phyloP scores from a whole-genome alignment of 1,140 invertebrate species.

The Proales similis region DNA sequence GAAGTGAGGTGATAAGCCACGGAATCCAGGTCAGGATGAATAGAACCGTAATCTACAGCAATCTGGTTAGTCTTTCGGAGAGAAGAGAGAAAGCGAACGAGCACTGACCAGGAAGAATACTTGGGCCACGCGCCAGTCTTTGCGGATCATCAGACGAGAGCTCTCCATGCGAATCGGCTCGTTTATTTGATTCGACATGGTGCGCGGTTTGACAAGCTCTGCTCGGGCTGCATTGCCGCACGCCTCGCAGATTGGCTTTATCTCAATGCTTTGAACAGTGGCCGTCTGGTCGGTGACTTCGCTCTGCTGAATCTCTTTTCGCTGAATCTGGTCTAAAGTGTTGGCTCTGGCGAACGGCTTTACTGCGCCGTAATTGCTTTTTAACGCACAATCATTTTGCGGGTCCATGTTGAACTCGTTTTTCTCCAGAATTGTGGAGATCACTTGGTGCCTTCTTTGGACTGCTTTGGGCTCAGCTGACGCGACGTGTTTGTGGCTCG shows the following conservation, averaged over 20 bases:
- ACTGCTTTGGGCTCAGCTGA: conserved; percentile 4
- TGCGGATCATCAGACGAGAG: conserved; percentile 14
- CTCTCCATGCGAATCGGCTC: not conserved
- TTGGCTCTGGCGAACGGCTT: too few relatives aligned
- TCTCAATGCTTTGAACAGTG: not conserved
- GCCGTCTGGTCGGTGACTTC: not conserved
- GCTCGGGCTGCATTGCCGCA: not conserved
- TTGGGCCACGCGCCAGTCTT: conserved; percentile 25
- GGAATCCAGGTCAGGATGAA: conserved; percentile 29
- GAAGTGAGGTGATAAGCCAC: not conserved
- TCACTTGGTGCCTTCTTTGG: not conserved
- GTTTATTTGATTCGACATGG: conserved; percentile 17
- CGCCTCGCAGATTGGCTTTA: not conserved
- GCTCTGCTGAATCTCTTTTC: not conserved
- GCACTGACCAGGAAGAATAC: conserved; percentile 26
- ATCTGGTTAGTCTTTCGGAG: too few relatives aligned
- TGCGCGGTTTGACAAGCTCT: not conserved
- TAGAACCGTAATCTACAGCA: too few relatives aligned
- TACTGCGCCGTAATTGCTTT: too few relatives aligned
- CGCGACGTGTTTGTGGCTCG: conserved; percentile 27
- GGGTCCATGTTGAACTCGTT: not conserved
- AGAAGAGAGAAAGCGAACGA: too few relatives aligned
- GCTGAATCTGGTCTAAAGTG: too few relatives aligned
- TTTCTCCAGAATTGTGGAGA: not conserved
- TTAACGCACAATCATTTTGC: not conserved